Base-by-base conservation (phyloP, 2,888 invertebrate species). In the Netelia melanura region DNA sequence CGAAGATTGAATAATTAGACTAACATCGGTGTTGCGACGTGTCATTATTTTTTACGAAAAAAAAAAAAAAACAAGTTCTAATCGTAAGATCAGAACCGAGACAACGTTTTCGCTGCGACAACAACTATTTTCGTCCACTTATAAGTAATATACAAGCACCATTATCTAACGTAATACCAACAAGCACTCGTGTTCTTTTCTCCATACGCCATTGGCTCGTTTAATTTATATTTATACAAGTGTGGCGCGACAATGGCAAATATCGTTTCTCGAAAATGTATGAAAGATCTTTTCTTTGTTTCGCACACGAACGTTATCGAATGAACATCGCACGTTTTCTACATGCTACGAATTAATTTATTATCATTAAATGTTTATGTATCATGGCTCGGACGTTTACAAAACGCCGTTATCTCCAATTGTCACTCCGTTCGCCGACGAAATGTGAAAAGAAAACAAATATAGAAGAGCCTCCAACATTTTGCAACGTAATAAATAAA, bases 151-250 rank as follows among this genome's bases (percentile, higher is more conserved):
- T 61, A 78, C 21, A 62, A 86, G 85, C 86, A 86, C 83, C 86
- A 71, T 78, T 64, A 75, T 83, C 70, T 44, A 77, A 71, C 61
- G 25, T 77, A 43, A 81, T 52, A 30, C 58, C 43, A 58, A 82
- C 80, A 44, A 83, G 74, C 76, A 78, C 68, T 81, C 30, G 17
- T 65, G 10, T 56, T 48, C 14, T 76, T 43, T 11, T 61, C 43
- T 11, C 38, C 52, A 23, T 62, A n/a, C 64, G 48, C 62, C 23
- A 56, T 23, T 67, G n/a, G 38, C 65, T 75, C 65, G 54, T 77
- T 75, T 78, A 79, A 71, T 76, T 44, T 52, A 71, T 83, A 83
- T 85, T 85, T 82, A 85, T 76, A 82, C 82, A 80, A 80, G 79
- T 82, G 81, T 72, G 48, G 10, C 25, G 61, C 43, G 71, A 82